These are phyloP conservation scores for Caradrina kadenii DNA, from an alignment of 2,888 invertebrate genomes.

Conservation along the genomic window DNA sequence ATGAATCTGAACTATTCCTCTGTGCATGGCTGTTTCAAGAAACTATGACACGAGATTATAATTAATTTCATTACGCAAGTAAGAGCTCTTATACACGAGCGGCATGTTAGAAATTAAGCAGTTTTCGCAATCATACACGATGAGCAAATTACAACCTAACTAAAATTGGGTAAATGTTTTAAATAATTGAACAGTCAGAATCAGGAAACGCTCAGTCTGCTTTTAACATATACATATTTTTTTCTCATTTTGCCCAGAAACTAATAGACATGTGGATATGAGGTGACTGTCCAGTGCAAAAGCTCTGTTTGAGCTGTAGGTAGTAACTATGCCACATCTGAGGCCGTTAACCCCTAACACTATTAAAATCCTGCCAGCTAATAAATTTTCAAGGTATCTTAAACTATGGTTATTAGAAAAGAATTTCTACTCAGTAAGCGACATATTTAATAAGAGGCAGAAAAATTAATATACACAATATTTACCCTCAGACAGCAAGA, in stretches of 20 bases:
- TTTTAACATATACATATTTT: neutral
- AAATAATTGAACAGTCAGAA: slow-evolving; percentile 3
- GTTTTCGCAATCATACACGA: neutral
- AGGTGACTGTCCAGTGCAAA: neutral
- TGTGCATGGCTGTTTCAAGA: slow-evolving; percentile 45
- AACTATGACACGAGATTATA: slow-evolving; percentile 48
- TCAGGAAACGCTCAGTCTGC: neutral
- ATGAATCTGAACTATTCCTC: slow-evolving; percentile 38
- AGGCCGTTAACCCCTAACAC: neutral
- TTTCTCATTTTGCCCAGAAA: too few relatives aligned
- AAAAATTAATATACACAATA: too few relatives aligned
- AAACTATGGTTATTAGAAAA: too few relatives aligned
- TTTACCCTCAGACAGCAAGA: too few relatives aligned
- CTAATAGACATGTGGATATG: too few relatives aligned
- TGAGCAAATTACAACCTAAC: neutral
- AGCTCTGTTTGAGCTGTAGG: neutral
- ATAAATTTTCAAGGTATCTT: too few relatives aligned
- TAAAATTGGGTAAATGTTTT: neutral
- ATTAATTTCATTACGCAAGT: neutral
- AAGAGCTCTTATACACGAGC: too few relatives aligned
- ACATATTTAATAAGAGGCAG: too few relatives aligned
- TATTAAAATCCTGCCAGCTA: too few relatives aligned
- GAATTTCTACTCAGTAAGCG: too few relatives aligned
- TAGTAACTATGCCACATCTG: neutral
- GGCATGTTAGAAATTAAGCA: neutral